Conservation (phyloP, 2,888 invertebrate genomes). For the Xestia ashworthii region DNA sequence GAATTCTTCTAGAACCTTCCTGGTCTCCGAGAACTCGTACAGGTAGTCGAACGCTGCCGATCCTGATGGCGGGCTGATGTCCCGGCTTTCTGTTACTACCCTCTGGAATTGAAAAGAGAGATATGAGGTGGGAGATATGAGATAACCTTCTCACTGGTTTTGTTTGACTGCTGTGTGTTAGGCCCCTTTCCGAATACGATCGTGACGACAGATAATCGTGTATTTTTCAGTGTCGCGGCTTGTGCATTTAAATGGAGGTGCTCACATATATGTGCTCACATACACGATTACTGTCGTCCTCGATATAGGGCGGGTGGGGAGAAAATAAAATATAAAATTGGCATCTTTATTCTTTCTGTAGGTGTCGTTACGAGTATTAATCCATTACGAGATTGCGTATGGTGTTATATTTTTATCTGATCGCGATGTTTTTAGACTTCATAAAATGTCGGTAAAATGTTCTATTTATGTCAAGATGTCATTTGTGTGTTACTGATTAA, state of each 20-base stretch:
- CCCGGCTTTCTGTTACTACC: constrained; percentile 87
- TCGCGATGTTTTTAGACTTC: not conserved
- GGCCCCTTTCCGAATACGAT: too few species aligned
- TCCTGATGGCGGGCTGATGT: constrained; percentile 85
- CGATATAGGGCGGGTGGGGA: too few species aligned
- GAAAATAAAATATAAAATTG: not conserved
- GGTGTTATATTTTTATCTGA: not conserved
- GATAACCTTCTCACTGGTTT: constrained; percentile 1
- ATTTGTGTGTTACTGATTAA: not conserved
- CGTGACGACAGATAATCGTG: too few species aligned
- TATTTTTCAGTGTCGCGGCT: too few species aligned
- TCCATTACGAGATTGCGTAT: not conserved
- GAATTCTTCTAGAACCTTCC: constrained; percentile 97
- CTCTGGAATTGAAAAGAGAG: constrained; percentile 77
- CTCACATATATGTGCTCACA: too few species aligned
- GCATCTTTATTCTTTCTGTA: not conserved
- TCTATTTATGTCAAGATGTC: not conserved
- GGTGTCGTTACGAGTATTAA: not conserved
- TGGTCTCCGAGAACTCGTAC: constrained; percentile 97
- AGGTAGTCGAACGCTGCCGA: constrained; percentile 95
- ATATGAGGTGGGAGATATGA: not conserved
- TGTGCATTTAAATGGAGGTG: too few species aligned
- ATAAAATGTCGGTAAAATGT: not conserved
- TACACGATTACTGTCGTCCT: too few species aligned
- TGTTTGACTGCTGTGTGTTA: too few species aligned